Percentiles rank a stretch among this genome's conserved stretches.
These are phyloP conservation scores for Hybognathus amarus DNA, from an alignment of 2,797 vertebrate genomes.

Conservation along the genomic window DNA sequence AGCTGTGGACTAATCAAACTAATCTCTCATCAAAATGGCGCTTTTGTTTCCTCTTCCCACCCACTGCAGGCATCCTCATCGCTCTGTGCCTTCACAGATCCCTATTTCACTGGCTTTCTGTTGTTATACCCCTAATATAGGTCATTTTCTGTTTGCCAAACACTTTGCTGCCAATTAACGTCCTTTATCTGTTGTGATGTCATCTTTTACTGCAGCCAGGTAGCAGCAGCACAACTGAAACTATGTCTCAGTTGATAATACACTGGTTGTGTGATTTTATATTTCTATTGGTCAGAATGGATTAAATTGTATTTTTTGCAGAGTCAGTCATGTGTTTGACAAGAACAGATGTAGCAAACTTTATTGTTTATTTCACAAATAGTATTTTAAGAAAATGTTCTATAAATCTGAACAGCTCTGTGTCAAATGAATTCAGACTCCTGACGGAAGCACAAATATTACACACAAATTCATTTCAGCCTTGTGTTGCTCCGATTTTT, in stretches of 20 bases:
- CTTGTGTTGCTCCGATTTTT: conserved; percentile 4
- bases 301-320: conserved; percentile 6
- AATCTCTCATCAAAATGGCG: conserved; percentile 46
- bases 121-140: conserved; percentile 17
- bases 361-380: too few species aligned
- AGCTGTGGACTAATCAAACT: conserved; percentile 41
- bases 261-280: background rate
- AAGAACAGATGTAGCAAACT: background rate
- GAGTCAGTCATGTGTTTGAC: background rate
- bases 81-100: background rate
- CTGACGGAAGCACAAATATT: conserved; percentile 15
- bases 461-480: conserved; percentile 6
- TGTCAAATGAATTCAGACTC: background rate
- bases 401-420: background rate
- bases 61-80: conserved; percentile 16
- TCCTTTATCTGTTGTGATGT: background rate
- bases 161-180: background rate
- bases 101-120: conserved; percentile 21
- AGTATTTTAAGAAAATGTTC: background rate
- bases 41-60: conserved; percentile 35
- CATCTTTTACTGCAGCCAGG: conserved; percentile 41
- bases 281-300: background rate
- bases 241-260: background rate
- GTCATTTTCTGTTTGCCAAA: conserved; percentile 24
- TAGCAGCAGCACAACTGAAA: conserved; percentile 42